phyloP scores from a whole-genome alignment of 2,888 invertebrate genomes.

The Drosophila sordidapex region DNA sequence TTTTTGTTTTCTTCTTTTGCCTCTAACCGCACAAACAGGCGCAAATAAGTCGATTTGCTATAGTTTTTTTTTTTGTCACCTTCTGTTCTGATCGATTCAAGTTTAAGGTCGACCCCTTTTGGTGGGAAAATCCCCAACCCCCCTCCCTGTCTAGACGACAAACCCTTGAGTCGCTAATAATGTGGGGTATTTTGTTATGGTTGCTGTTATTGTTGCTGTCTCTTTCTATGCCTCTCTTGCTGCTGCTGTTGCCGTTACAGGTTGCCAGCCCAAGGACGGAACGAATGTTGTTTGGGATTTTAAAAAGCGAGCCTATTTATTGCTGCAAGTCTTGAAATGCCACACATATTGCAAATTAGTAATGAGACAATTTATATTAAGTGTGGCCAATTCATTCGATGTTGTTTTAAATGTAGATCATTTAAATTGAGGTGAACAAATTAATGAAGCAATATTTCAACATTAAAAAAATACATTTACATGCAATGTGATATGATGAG shows the following conservation, averaged over 20 bases:
- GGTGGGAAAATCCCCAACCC: background rate
- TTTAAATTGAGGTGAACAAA: background rate
- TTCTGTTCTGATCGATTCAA: constrained; percentile 68
- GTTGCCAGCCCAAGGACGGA: constrained; percentile 61
- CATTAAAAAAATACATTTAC: background rate
- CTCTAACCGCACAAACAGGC: constrained; percentile 51
- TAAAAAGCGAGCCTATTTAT: constrained; percentile 16
- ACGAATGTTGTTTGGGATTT: constrained; percentile 49
- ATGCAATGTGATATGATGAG: background rate
- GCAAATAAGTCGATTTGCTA: constrained; percentile 26
- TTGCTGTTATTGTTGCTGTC: constrained; percentile 25
- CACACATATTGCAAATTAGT: constrained; percentile 22
- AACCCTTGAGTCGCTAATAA: constrained; percentile 65
- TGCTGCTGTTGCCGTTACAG: constrained; percentile 36
- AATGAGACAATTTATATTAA: constrained; percentile 22
- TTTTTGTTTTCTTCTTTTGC: constrained; percentile 25
- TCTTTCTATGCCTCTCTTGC: background rate
- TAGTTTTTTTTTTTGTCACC: constrained; percentile 35
- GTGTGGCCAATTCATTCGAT: constrained; percentile 26
- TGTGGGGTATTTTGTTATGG: constrained; percentile 43
- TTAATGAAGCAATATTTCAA: background rate
- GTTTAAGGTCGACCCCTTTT: constrained; percentile 62
- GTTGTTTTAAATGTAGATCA: background rate
- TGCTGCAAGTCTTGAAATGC: constrained; percentile 16
- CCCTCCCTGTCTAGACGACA: constrained; percentile 34